Evolutionary conservation across 2,888 invertebrate genomes (phyloP), one percentile per base, ranked within the genome.

Genomic region (Eupithecia pulchellata): DNA sequence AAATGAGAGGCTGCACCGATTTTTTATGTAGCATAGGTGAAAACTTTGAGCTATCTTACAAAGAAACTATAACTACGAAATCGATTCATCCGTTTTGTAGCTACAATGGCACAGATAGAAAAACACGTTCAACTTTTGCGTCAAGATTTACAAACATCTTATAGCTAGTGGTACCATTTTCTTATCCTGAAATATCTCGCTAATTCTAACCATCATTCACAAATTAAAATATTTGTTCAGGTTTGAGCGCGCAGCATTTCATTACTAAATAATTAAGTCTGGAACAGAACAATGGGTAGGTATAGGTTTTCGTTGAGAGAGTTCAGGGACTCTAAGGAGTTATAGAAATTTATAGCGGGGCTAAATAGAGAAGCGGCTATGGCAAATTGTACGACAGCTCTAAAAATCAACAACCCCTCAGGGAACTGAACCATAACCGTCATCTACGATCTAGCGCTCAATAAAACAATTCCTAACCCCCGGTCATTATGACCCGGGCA

Each of bases 401-500:
- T 73, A 70, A 75, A 75, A 75, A 75, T 75, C 68, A 70, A 77
- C 73, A 57, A 68, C 72, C 65, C 77, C 75, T 74, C 60, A 27
- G 73, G 68, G 76, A 69, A 65, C 69, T 58, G 42, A 63, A 58
- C 32, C 32, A 57, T 67, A 67, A 64, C 66, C 47, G 69, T 62
- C 61, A 63, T 47, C 66, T 61, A 69, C 76, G 73, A 75, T 73
- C 77, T 75, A 75, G 75, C 75, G 71, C 64, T 61, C 77, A 79
- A 80, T 80, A 79, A 78, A 80, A 80, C 79, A 79, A 77, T 80
- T 80, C 77, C 74, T 81, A 84, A 84, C 83, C 83, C 83, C 83
- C 84, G 73, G 79, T 80, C 79, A 81, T 82, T 80, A 82, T 70
- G 79, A 74, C 75, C 75, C 78, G 80, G 80, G 82, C 79, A 80